Percentiles rank a stretch among this genome's conserved stretches.
Conservation (phyloP, 2,888 invertebrate genomes). For the Elysia crispata region DNA sequence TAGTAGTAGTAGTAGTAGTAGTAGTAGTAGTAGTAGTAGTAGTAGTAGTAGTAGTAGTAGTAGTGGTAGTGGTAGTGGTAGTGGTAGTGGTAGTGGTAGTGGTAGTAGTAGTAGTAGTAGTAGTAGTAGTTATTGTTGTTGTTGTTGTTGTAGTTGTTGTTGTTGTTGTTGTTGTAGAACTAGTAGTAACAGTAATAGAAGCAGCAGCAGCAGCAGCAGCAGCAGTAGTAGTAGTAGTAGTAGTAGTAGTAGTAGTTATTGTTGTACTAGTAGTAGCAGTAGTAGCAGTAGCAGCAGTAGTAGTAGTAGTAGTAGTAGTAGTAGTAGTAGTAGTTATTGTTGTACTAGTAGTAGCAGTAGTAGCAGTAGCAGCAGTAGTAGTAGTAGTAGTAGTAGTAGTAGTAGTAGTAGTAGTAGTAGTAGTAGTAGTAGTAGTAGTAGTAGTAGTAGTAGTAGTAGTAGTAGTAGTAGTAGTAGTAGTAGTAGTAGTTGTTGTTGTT, state of each 20-base stretch:
- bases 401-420: slow-evolving; percentile 26
- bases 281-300: too few relatives aligned
- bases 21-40: slow-evolving; percentile 15
- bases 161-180: neutral
- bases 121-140: neutral
- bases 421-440: slow-evolving; percentile 36
- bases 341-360: too few relatives aligned
- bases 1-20: neutral
- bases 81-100: slow-evolving; percentile 1
- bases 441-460: slow-evolving; percentile 30
- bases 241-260: neutral
- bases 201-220: too few relatives aligned
- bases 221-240: neutral
- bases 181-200: neutral
- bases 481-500: neutral
- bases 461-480: slow-evolving; percentile 19
- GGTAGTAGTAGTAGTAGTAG: slow-evolving; percentile 4
- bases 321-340: too few relatives aligned
- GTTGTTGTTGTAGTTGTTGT: neutral
- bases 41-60: slow-evolving; percentile 18
- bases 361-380: too few relatives aligned
- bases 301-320: too few relatives aligned
- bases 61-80: slow-evolving; percentile 15
- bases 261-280: too few relatives aligned
- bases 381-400: slow-evolving; percentile 33